Evolutionary conservation across 2,888 invertebrate species (phyloP), one percentile per base, ranked within the genome.

Genomic region (Apamea anceps): DNA sequence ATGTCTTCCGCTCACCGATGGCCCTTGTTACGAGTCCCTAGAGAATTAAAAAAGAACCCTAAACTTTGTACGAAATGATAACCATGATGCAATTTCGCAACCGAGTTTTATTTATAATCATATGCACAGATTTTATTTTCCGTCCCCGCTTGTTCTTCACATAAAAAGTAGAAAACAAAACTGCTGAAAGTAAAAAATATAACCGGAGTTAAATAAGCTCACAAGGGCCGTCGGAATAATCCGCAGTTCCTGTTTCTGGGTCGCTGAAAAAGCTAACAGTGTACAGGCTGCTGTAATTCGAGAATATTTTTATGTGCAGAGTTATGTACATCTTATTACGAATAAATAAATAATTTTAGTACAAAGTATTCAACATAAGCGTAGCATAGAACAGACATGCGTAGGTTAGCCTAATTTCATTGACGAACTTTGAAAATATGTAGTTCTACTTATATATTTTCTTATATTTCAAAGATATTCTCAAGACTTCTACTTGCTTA

Each of bases 201-300:
- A 88, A 88, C 86, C 82, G 79, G 88, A 89, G 88, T 91, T 68
- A 77, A 75, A 80, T 91, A 91, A 91, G 92, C 92, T 93, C 91
- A 93, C 94, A 94, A 95, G 96, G 95, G 95, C 93, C 93, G 93
- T 91, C 93, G 93, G 92, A 92, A 91, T 94, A 94, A 94, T 94
- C 93, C 93, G 94, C 95, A 96, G 95, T 94, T 95, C 95, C 95
- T 95, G 94, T 95, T 95, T 95, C 94, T 94, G 95, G 93, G 94
- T 93, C 94, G 95, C 96, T 95, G 93, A 92, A 90, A 92, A 94
- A 92, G 94, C 95, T 96, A 96, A 96, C 95, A 92, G 94, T 96
- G 96, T 96, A 96, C 96, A 96, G 95, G 95, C 93, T 93, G 95
- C 94, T 92, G 92, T 82, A 77, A 80, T 85, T 80, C 63, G 77